Base-by-base conservation (phyloP, 2,888 invertebrate genomes). In the Pilophorus perplexus region DNA sequence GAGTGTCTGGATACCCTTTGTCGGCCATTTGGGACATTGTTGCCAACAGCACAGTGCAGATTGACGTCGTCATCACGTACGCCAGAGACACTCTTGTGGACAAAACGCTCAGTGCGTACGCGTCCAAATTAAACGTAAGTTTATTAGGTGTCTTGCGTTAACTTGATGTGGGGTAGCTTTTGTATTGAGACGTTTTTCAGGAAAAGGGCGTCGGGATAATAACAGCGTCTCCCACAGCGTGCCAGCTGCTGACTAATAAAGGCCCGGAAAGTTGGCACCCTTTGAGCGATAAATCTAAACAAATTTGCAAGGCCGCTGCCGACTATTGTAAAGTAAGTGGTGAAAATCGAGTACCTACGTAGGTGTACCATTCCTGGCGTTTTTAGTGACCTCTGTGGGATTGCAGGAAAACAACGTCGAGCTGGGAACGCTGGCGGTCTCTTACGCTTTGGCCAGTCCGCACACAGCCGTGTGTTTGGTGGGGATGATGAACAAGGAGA, bases 1-100 rank as follows among this genome's bases (percentile, higher is more conserved):
- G 96, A 0, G 78, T 95, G 8, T 93, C 94, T 0, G 90, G 88
- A 16, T 96, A 96, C 77, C 89, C 92, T 1, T 78, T 95, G 6
- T 84, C 85, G 0, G 79, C 85, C 22, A 80, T 96, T 74, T 86
- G 86, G 77, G 87, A 89, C 72, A 83, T 89, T 44, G 78, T 92
- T 5, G 83, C 87, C 73, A 83, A 80, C 66, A 85, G 83, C 0
- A 80, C 75, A 70, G 79, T 87, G 3, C 82, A 82, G 70, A 85
- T 93, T 67, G 84, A 88, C 28, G 81, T 85, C 1, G 77, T 93
- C 18, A 80, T 95, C 16, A 85, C 87, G 0, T 96, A 95, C 75
- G 81, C 88, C 3, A 85, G 93, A 71, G 85, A 87, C 25, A 90
- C 90, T 0, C 80, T 96, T 28, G 80, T 89, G 67, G 94, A 96